Evolutionary conservation across 2,113 vertebrate species (phyloP), one percentile per base, ranked within the genome.

Genomic region (Equus przewalskii): DNA sequence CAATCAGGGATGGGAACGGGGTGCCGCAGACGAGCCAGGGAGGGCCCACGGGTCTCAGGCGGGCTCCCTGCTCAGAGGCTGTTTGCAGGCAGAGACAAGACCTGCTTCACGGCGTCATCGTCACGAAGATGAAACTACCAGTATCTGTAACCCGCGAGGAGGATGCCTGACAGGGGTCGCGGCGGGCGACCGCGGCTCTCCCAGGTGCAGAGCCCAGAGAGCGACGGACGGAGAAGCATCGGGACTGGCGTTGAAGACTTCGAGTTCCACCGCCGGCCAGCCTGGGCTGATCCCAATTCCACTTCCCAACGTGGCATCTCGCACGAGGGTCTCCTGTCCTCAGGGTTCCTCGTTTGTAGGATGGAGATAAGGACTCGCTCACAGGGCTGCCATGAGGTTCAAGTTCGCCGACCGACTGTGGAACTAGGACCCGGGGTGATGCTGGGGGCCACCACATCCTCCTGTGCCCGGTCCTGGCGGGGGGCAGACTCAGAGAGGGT

Each of bases 21-120:
- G 44, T 64, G 28, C 24, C 33, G 18, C 24, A 28, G 49, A 30
- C 54, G 16, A 28, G 44, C 6, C 1, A 1, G 60, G 69, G 11
- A 81, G 56, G 70, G 86, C 24, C 56, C 56, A 1, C 10, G 69
- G 21, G 28, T 65, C 36, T 75, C 67, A 44, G 46, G 56, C 4
- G 6, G 2, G 54, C 15, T 41, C 19, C 54, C 11, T 3, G 3
- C 13, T 10, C 1, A 0, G 33, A 51, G 33, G 65, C 58, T 13
- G n/a, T 54, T 73, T 72, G 56, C n/a, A 4, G 11, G 33, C 19
- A 26, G 65, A 49, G 56, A 44, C 1, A 10, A 62, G 81, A 78
- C 14, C 60, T 49, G 19, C 30, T n/a, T 41, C 33, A 1, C 0
- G 9, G n/a, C 0, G 19, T 44, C 6, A 11, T 2, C 0, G 22